Evolutionary conservation across 2,888 invertebrate species (phyloP).

Genomic region (Nezara viridula): DNA sequence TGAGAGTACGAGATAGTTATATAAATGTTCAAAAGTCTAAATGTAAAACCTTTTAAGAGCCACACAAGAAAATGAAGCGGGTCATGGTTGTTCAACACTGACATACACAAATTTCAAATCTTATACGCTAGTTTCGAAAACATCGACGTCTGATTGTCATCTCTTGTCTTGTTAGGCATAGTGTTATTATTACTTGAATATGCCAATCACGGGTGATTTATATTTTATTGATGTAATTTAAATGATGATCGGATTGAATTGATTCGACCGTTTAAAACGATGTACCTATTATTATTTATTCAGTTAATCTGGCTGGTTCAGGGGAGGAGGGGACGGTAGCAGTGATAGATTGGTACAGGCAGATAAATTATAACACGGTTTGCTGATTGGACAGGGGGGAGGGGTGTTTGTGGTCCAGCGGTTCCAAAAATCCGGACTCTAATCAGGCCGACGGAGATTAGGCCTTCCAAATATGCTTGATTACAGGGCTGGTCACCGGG

Average conservation of each 20-base stretch:
- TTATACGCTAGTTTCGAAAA: too few species aligned
- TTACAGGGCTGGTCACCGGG: constrained; percentile 2
- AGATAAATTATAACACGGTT: constrained; percentile 44
- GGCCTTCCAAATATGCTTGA: constrained; percentile 48
- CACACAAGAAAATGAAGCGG: too few species aligned
- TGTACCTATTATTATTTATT: constrained; percentile 31
- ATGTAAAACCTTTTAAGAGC: too few species aligned
- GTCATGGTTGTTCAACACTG: too few species aligned
- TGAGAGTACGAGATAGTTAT: too few species aligned
- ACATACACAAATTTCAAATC: too few species aligned
- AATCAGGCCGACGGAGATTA: constrained; percentile 39
- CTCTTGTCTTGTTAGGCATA: too few species aligned
- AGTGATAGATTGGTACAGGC: constrained; percentile 37
- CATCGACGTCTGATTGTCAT: neutral
- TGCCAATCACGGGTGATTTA: neutral
- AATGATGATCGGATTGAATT: neutral
- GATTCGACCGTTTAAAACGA: neutral
- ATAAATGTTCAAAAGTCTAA: too few species aligned
- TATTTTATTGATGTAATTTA: neutral
- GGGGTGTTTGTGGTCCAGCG: constrained; percentile 32
- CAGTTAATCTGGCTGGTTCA: neutral
- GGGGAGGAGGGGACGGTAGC: neutral
- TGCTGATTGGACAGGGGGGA: constrained; percentile 26
- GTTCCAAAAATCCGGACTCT: constrained; percentile 39
- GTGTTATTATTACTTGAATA: neutral